Conservation (phyloP, 2,888 invertebrate species). For the Ashinkailepas kermadecensis region DNA sequence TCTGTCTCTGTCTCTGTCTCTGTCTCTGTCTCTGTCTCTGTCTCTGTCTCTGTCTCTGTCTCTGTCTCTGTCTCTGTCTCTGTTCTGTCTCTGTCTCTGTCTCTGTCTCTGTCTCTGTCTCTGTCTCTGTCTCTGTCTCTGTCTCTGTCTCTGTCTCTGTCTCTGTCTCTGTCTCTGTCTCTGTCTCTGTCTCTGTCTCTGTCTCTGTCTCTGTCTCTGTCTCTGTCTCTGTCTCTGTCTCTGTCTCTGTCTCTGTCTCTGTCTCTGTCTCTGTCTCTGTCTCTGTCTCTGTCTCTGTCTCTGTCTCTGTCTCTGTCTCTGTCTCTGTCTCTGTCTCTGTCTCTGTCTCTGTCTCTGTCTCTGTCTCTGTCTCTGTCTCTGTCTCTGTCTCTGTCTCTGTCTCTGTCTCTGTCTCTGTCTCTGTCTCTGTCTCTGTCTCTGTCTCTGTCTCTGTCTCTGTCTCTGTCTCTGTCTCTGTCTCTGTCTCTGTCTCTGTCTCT, state of each 20-base stretch:
- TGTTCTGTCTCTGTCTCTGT: neutral
- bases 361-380: too few species aligned
- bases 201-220: neutral
- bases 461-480: conserved; percentile 34
- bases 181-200: conserved; percentile 21
- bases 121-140: neutral
- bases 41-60: conserved; percentile 24
- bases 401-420: neutral
- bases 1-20: conserved; percentile 25
- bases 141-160: too few species aligned
- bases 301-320: too few species aligned
- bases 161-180: conserved; percentile 20
- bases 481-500: conserved; percentile 34
- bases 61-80: conserved; percentile 34
- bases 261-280: too few species aligned
- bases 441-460: conserved; percentile 35
- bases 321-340: too few species aligned
- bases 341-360: too few species aligned
- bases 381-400: too few species aligned
- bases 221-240: neutral
- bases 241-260: too few species aligned
- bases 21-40: conserved; percentile 14
- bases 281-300: too few species aligned
- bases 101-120: neutral
- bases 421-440: conserved; percentile 34